Evolutionary conservation across 92 coral and sea anemone genomes (phyloP).

Genomic region (Heliopora coerulea): DNA sequence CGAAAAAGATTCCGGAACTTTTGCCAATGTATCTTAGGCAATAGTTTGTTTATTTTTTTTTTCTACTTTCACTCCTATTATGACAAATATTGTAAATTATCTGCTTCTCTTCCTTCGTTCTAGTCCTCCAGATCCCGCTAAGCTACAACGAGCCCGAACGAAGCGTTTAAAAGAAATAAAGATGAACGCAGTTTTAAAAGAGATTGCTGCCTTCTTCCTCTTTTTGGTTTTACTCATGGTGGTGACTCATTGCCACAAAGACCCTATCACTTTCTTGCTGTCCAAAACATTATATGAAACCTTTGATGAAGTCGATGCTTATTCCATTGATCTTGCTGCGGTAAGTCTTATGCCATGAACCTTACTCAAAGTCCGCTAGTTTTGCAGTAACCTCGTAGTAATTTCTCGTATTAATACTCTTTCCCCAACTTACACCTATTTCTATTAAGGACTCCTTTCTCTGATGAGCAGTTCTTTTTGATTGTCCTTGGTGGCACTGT

Average conservation of each 20-base stretch:
- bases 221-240: conserved; percentile 64
- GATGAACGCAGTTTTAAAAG: conserved; percentile 72
- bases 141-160: conserved; percentile 63
- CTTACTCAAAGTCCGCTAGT: neutral
- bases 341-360: conserved; percentile 51
- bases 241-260: conserved; percentile 87
- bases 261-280: conserved; percentile 70
- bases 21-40: too few species aligned
- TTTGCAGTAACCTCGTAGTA: neutral
- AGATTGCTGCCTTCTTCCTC: conserved; percentile 68
- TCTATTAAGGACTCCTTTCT: too few species aligned
- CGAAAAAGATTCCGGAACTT: too few species aligned
- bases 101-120: neutral
- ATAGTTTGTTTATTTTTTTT: too few species aligned
- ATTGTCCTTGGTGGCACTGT: too few species aligned
- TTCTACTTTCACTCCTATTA: too few species aligned
- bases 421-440: too few species aligned
- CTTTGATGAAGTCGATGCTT: conserved; percentile 56
- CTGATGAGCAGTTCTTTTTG: too few species aligned
- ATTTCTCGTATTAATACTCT: too few species aligned
- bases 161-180: conserved; percentile 77
- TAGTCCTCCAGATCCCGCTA: conserved; percentile 77
- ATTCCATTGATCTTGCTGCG: conserved; percentile 52
- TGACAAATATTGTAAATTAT: too few species aligned
- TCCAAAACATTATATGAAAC: conserved; percentile 63